phyloP scores from a whole-genome alignment of 2,888 invertebrate genomes.

The Meiosimyza platycephala region DNA sequence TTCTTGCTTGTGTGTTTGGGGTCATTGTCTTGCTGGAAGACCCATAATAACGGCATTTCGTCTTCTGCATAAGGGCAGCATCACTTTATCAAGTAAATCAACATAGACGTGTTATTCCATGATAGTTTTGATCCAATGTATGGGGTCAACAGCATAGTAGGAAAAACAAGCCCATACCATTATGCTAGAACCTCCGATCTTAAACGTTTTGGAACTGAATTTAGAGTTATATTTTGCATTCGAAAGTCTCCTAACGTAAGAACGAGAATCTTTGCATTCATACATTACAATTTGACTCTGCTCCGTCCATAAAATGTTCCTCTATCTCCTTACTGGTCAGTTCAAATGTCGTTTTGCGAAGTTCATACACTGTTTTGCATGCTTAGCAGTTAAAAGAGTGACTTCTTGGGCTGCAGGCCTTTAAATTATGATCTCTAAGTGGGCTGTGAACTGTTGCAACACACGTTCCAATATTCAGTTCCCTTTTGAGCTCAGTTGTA shows the following conservation, averaged over 20 bases:
- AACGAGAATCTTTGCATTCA: constrained; percentile 5
- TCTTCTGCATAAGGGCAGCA: constrained; percentile 8
- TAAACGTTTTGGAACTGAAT: background rate
- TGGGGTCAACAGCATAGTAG: constrained; percentile 24
- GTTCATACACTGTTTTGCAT: too few relatives aligned
- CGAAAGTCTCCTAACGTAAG: constrained; percentile 6
- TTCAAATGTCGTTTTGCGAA: too few relatives aligned
- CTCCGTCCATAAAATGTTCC: constrained; percentile 13
- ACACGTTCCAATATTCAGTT: too few relatives aligned
- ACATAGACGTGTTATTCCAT: constrained; percentile 24
- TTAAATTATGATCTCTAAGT: too few relatives aligned
- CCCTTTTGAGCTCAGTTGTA: too few relatives aligned
- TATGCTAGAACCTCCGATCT: too few relatives aligned
- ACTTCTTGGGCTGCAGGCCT: too few relatives aligned
- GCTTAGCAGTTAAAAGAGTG: too few relatives aligned
- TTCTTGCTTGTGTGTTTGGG: too few relatives aligned
- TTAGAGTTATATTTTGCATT: constrained; percentile 26
- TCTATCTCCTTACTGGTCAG: too few relatives aligned
- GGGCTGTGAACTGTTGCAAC: too few relatives aligned
- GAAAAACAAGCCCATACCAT: constrained; percentile 34
- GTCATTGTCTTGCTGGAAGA: background rate
- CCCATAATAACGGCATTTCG: background rate
- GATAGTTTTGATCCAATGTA: constrained; percentile 5
- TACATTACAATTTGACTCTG: constrained; percentile 16
- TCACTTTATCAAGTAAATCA: constrained; percentile 24